Evolutionary conservation across 2,888 invertebrate genomes (phyloP), one percentile per base, ranked within the genome.

Genomic region (Hirtodrosophila alboralis): DNA sequence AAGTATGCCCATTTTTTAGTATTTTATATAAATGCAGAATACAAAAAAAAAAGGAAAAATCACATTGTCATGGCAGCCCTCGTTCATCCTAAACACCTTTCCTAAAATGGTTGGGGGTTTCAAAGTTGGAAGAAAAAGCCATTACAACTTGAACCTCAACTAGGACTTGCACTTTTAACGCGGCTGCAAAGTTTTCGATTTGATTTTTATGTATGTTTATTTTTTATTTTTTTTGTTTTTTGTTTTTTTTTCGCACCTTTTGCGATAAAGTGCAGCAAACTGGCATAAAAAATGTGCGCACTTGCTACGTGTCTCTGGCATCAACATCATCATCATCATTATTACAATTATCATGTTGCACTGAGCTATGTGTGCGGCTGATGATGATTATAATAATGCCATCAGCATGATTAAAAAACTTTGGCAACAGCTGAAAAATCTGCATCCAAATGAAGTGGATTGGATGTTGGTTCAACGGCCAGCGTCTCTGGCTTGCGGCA

Each of bases 371-470:
- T 28, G n/a, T 27, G 26, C 13, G 18, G 21, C 45, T 53, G 37
- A 45, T 65, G 31, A 37, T 47, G 44, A 54, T 65, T 43, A 51
- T 38, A 60, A 54, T 49, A 47, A 28, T 27, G 58, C 69, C 84
- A 79, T 79, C 69, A 76, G 66, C 30, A 63, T 69, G 86, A 79
- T 79, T 79, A 79, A 84, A 80, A 80, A 80, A 86, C 65, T 79
- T 79, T 85, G 26, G 44, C 67, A 58, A 56, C 78, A 65, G 70
- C 69, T 74, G 69, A 49, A 47, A 58, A 84, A 80, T 77, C 56
- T 75, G 61, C 83, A 75, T 63, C 59, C 36, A 13, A 21, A 0
- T 7, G 33, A n/a, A 14, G 27, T 3, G 18, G 16, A n/a, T n/a
- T 7, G 9, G 8, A 9, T 12, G 7, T 21, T 48, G 59, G 85